phyloP scores from a whole-genome alignment of 2,888 invertebrate species.

The Hermodice carunculata region DNA sequence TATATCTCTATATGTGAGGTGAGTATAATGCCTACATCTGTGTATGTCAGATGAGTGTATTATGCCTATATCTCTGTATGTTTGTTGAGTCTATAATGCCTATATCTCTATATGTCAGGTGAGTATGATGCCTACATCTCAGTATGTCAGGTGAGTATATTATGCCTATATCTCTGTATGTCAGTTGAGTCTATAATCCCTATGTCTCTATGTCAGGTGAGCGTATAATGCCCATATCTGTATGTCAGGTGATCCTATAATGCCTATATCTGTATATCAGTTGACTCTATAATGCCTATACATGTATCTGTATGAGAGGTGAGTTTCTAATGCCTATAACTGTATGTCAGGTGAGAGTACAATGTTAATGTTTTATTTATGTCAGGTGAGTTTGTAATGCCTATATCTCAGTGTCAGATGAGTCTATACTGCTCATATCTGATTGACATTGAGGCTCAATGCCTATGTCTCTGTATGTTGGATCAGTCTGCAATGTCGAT shows the following conservation, averaged over 20 bases:
- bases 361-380: too few relatives aligned
- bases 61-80: not conserved
- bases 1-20: slow-evolving; percentile 98
- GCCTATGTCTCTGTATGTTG: too few relatives aligned
- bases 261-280: too few relatives aligned
- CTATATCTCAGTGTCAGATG: too few relatives aligned
- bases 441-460: too few relatives aligned
- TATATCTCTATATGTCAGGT: slow-evolving; percentile 98
- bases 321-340: too few relatives aligned
- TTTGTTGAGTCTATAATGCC: slow-evolving; percentile 93
- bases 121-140: slow-evolving; percentile 50
- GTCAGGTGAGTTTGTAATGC: not conserved
- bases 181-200: slow-evolving; percentile 91
- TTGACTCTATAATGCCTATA: too few relatives aligned
- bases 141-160: not conserved
- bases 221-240: slow-evolving; percentile 51
- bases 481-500: too few relatives aligned
- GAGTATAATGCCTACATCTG: slow-evolving; percentile 49
- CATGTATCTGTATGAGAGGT: too few relatives aligned
- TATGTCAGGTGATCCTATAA: not conserved
- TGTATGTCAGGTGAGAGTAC: too few relatives aligned
- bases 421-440: too few relatives aligned
- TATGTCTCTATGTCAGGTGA: slow-evolving; percentile 98
- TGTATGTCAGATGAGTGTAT: not conserved
- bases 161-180: not conserved